Percentiles rank a stretch among this genome's conserved stretches.
Conservation (phyloP, 2,113 vertebrate genomes). For the Chaetura pelagica region DNA sequence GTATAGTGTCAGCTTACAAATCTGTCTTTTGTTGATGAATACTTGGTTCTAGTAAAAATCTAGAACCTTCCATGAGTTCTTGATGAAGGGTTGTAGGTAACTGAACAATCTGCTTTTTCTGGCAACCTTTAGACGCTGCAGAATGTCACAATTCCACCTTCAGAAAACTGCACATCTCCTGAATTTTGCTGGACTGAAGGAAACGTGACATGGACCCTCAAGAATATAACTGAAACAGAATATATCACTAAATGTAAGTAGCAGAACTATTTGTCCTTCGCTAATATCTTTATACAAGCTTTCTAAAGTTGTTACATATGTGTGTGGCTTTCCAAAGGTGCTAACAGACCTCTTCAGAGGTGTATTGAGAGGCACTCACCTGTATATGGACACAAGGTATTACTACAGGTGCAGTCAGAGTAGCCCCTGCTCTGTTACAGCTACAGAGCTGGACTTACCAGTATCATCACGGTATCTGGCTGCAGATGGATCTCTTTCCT, state of each 20-base stretch:
- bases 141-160: constrained; percentile 82
- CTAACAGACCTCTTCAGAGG: neutral
- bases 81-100: neutral
- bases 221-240: constrained; percentile 76
- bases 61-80: neutral
- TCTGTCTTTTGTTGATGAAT: neutral
- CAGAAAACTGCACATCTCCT: constrained; percentile 76
- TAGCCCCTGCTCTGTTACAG: neutral
- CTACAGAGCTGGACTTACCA: constrained; percentile 22
- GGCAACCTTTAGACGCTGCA: constrained; percentile 75
- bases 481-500: constrained; percentile 10
- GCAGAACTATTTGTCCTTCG: neutral
- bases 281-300: neutral
- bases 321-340: neutral
- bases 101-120: constrained; percentile 4
- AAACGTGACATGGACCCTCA: constrained; percentile 73
- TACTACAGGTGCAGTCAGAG: neutral
- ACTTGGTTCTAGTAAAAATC: neutral
- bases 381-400: accelerated
- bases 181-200: constrained; percentile 80
- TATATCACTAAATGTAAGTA: constrained; percentile 86
- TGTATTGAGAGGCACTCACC: accelerated
- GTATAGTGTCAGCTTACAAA: neutral
- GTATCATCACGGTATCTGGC: neutral
- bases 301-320: neutral